Evolutionary conservation across 1,140 invertebrate species (phyloP).

Genomic region (Trachymyrmex septentrionalis): DNA sequence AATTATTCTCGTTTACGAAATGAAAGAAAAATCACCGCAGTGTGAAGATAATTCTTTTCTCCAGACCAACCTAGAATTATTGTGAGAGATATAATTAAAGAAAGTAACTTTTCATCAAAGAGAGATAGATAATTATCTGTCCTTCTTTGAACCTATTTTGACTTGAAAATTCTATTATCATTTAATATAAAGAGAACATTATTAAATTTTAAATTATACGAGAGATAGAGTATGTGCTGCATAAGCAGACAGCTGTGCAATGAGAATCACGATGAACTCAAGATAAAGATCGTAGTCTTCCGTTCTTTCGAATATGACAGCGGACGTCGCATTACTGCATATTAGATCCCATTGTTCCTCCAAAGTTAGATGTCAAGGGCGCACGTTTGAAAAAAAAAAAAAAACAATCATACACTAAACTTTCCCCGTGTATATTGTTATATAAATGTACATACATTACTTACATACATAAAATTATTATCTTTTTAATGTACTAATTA

Average conservation of each 20-base stretch:
- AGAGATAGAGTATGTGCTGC: not conserved
- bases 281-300: conserved; percentile 56
- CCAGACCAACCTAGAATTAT: not conserved
- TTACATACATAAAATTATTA: not conserved
- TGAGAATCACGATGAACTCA: conserved; percentile 7
- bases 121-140: conserved; percentile 6
- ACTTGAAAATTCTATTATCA: conserved; percentile 5
- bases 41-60: not conserved
- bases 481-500: not conserved
- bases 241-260: conserved; percentile 30
- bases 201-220: not conserved
- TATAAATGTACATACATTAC: not conserved
- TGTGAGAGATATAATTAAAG: not conserved
- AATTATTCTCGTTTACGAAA: not conserved
- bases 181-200: not conserved
- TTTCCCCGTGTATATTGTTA: not conserved
- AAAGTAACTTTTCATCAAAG: conserved; percentile 17
- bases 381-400: not conserved
- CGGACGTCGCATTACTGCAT: conserved; percentile 51
- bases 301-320: conserved; percentile 41
- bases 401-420: not conserved
- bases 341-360: conserved; percentile 29
- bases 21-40: not conserved
- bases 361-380: conserved; percentile 34
- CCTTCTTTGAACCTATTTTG: not conserved